phyloP scores from a whole-genome alignment of 2,888 invertebrate genomes.

The Drosophila mercatorum region DNA sequence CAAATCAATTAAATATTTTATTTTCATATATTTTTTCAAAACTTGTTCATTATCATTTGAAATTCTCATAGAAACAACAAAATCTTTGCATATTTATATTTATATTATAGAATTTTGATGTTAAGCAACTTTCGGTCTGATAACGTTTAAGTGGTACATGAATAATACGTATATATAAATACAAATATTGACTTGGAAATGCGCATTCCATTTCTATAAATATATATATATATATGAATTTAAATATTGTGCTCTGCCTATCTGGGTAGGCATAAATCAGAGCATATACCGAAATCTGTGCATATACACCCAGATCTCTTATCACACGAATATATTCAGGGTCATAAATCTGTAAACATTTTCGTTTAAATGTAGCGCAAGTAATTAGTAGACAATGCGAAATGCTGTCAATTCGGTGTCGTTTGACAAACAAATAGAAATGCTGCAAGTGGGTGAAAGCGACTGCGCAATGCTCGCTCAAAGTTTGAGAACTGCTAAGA shows the following conservation, averaged over 20 bases:
- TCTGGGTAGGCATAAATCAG: constrained; percentile 13
- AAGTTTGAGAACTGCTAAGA: too few relatives aligned
- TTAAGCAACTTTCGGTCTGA: background rate
- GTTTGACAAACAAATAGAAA: constrained; percentile 23
- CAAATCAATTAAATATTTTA: background rate
- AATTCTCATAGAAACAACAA: background rate
- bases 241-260: background rate
- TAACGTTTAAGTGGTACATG: background rate
- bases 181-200: background rate
- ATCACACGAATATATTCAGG: constrained; percentile 12
- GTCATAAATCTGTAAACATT: constrained; percentile 5
- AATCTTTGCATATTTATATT: background rate
- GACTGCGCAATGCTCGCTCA: background rate
- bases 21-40: background rate
- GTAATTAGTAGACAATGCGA: constrained; percentile 17
- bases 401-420: constrained; percentile 21
- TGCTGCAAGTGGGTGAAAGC: background rate
- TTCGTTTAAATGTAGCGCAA: background rate
- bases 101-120: background rate
- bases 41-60: too few relatives aligned
- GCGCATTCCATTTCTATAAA: background rate
- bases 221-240: background rate
- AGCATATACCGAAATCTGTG: constrained; percentile 13
- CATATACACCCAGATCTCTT: constrained; percentile 10
- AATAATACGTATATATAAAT: background rate